Evolutionary conservation across 2,888 invertebrate species (phyloP), one percentile per base, ranked within the genome.

Genomic region (Globia sparganii): DNA sequence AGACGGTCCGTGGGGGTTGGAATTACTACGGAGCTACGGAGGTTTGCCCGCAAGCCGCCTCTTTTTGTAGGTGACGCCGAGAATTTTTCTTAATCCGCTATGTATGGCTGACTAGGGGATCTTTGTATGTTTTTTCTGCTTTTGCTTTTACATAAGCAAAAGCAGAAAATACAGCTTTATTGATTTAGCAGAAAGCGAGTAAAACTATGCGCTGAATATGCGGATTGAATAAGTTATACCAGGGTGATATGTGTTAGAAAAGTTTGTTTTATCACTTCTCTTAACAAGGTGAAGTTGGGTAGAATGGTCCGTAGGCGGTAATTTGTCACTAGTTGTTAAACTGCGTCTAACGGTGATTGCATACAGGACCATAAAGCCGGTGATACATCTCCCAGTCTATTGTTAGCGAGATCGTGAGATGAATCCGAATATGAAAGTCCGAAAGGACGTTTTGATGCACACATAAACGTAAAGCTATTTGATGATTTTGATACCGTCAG

Each of bases 41-140:
- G 91, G 90, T 89, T 90, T 88, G 91, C 91, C 91, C 91, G 92
- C 91, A 90, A 90, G 91, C 91, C 87, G 89, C 85, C 89, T 86
- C 91, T 94, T 94, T 94, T 94, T 94, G 92, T 92, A 90, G 92
- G 93, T 92, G 93, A 92, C 92, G 91, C 88, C 85, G 90, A 82
- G 88, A 89, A 92, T 94, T 94, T 94, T 94, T 94, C 93, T 93
- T 95, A 94, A 95, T 94, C 94, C 88, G 71, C 87, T 83, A 81
- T 88, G 80, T 79, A 78, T 77, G 81, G 77, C 81, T 87, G 84
- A 84, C 83, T 85, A 72, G 80, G 86, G 84, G 81, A 81, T 83
- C 82, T 82, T 84, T 84, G 82, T 78, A 72, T 74, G 53, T 80
- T 74, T 80, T 86, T 86, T 77, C 64, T 80, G 66, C 71, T 80